phyloP scores from a whole-genome alignment of 2,888 invertebrate species.

The Sympetrum striolatum region DNA sequence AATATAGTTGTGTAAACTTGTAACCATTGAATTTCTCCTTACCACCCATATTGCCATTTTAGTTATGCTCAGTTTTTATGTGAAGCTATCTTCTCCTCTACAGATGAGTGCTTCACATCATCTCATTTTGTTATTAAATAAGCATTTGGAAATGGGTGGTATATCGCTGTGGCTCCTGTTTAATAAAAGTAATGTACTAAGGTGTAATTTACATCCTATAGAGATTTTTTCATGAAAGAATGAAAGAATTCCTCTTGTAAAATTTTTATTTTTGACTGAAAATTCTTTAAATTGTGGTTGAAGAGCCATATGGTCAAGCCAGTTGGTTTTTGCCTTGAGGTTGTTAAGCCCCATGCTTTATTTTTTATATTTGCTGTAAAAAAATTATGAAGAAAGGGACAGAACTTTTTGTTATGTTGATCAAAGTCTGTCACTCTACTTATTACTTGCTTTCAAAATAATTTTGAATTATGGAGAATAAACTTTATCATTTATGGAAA shows the following conservation, averaged over 20 bases:
- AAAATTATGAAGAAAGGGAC: too few relatives aligned
- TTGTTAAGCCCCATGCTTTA: too few relatives aligned
- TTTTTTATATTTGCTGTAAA: too few relatives aligned
- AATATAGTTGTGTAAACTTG: constrained; percentile 28
- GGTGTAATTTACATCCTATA: constrained; percentile 10
- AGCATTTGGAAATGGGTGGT: constrained; percentile 25
- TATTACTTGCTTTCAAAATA: too few relatives aligned
- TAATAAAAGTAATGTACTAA: constrained; percentile 19
- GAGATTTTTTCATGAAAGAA: constrained; percentile 2
- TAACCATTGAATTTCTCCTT: constrained; percentile 32
- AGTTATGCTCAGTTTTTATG: constrained; percentile 15
- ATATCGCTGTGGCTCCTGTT: constrained; percentile 22
- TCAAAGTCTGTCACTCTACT: too few relatives aligned
- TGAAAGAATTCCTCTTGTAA: constrained; percentile 6
- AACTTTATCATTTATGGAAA: too few relatives aligned
- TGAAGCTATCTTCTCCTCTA: constrained; percentile 24
- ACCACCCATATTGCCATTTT: constrained; percentile 31
- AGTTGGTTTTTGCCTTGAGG: constrained; percentile 1
- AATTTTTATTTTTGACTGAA: constrained; percentile 35
- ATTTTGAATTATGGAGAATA: too few relatives aligned
- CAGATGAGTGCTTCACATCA: constrained; percentile 19
- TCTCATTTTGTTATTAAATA: constrained; percentile 24
- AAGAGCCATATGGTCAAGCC: not conserved
- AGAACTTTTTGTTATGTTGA: too few relatives aligned
- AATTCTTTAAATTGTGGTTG: not conserved